Conservation (phyloP, 2,113 vertebrate genomes). For the Paratilapia polleni region DNA sequence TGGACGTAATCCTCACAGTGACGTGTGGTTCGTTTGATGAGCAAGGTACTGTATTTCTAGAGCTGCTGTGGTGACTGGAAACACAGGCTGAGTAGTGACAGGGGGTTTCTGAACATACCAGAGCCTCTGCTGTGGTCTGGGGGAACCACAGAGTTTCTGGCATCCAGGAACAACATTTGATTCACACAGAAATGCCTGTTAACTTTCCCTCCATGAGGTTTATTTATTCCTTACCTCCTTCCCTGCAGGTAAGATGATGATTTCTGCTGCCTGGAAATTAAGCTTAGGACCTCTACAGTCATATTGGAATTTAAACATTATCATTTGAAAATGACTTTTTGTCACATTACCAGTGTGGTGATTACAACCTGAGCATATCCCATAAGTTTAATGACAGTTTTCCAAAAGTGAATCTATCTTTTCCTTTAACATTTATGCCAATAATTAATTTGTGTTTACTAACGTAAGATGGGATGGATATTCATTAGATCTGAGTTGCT, state of each 20-base stretch:
- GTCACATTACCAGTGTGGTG: neutral
- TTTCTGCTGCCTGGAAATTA: neutral
- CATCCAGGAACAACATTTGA: constrained; percentile 1
- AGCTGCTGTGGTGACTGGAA: constrained; percentile 14
- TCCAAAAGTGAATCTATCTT: neutral
- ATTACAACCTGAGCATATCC: neutral
- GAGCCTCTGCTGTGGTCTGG: neutral
- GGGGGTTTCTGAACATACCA: constrained; percentile 10
- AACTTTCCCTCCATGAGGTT: too few relatives aligned
- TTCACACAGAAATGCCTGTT: neutral
- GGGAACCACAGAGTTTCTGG: neutral
- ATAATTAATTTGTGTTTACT: neutral
- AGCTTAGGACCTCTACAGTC: neutral
- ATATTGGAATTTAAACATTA: neutral
- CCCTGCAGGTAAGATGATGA: neutral
- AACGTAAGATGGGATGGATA: neutral
- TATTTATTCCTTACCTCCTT: neutral
- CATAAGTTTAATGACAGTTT: neutral
- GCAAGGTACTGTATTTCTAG: neutral
- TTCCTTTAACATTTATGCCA: neutral
- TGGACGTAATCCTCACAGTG: neutral
- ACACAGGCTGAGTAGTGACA: neutral
- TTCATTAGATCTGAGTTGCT: neutral
- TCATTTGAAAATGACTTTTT: neutral
- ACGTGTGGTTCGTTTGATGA: neutral